Evolutionary conservation across 2,797 vertebrate species (phyloP), one percentile per base, ranked within the genome.

Genomic region (Sebastes kiyomatsui): DNA sequence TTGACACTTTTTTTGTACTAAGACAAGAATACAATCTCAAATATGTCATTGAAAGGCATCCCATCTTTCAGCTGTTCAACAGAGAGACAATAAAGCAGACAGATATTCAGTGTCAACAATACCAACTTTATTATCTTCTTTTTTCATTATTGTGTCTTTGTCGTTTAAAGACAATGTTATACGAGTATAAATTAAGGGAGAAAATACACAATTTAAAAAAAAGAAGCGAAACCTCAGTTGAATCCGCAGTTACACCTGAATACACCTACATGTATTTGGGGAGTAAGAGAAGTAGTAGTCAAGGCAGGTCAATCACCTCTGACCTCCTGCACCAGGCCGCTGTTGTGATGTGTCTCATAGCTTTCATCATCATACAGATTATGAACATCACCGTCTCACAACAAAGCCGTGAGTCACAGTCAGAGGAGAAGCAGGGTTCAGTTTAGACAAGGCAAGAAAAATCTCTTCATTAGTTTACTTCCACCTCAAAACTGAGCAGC

Each of bases 381-480:
- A 46, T 72, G 59, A 78, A 67, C 42, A 59, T n/a, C 42, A 61
- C 35, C n/a, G 11, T 72, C 30, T 86, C 75, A 81, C 58, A 33
- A 81, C 35, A 72, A 82, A 87, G 82, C 68, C 10, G 13, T 14
- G 49, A 73, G 74, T 89, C 82, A 75, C 83, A 78, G 82, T 84
- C 55, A 6, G 72, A 80, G 28, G 59, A 82, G 86, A 74, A 89
- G 75, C 72, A 80, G 79, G 79, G 82, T 88, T 87, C 90, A 93
- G 94, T 94, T 97, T 94, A 93, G 95, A 97, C 93, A 93, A 96
- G 42, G 1, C 49, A 62, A 87, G 52, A 82, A 69, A 73, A 42
- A 38, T 30, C 61, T 74, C 93, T 88, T 95, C 91, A 95, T 95
- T 59, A 90, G 91, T 93, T 90, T 76, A 69, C 65, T 75, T 85